phyloP scores from a whole-genome alignment of 2,888 invertebrate species.

The Isotomurus palustris region DNA sequence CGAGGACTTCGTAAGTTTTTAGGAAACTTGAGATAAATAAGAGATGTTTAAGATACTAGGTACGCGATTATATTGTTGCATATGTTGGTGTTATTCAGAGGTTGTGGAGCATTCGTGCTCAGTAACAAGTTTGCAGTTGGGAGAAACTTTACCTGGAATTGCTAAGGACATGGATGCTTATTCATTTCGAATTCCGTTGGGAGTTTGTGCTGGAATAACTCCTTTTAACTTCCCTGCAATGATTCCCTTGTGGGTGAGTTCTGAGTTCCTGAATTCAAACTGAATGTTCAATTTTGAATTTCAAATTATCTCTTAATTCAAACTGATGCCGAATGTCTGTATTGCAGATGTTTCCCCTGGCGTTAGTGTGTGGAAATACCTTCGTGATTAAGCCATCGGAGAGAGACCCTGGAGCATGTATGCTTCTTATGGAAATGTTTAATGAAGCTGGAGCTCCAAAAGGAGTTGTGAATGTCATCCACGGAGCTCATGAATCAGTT shows the following conservation, averaged over 20 bases:
- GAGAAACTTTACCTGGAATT: constrained; percentile 80
- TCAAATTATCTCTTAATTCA: too few species aligned
- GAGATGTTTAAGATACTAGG: background rate
- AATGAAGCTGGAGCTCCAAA: constrained; percentile 93
- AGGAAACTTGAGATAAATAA: background rate
- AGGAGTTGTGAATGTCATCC: constrained; percentile 92
- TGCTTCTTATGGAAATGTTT: constrained; percentile 88
- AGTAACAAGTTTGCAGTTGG: constrained; percentile 84
- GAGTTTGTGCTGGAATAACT: constrained; percentile 91
- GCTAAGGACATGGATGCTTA: constrained; percentile 96
- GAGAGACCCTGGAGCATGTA: constrained; percentile 92
- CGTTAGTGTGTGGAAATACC: constrained; percentile 83
- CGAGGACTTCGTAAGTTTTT: constrained; percentile 87
- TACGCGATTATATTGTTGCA: background rate
- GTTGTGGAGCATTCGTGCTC: constrained; percentile 96
- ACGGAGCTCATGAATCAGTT: constrained; percentile 90
- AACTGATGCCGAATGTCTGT: constrained; percentile 8
- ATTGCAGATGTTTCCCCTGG: constrained; percentile 61
- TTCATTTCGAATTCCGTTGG: constrained; percentile 85
- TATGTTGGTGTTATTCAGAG: constrained; percentile 57
- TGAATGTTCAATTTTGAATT: too few species aligned
- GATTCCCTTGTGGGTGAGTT: constrained; percentile 87
- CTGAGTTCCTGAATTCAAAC: background rate
- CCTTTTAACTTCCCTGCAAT: constrained; percentile 99
- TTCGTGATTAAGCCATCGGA: constrained; percentile 94